phyloP scores from a whole-genome alignment of 2,113 vertebrate species.

The Equus quagga region DNA sequence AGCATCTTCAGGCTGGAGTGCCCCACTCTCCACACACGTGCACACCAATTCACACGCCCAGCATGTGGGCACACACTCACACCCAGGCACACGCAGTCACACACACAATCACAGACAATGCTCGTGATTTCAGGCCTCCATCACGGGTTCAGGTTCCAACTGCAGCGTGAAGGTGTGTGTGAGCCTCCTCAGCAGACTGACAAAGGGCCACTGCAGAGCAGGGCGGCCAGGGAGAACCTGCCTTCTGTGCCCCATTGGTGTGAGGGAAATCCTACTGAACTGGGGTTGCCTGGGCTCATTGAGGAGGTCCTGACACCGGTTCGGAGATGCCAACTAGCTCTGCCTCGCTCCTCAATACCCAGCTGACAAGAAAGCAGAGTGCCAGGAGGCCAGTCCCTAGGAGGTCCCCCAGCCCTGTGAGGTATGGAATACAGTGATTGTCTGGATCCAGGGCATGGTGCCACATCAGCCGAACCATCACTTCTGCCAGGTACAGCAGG shows the following conservation, averaged over 20 bases:
- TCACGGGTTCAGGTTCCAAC: background rate
- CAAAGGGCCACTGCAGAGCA: background rate
- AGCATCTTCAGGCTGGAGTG: background rate
- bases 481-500: constrained; percentile 95
- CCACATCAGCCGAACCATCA: constrained; percentile 95
- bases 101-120: background rate
- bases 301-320: background rate
- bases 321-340: background rate
- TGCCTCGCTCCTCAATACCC: background rate
- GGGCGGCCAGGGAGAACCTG: background rate
- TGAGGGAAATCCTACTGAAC: background rate
- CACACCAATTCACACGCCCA: background rate
- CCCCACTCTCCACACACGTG: background rate
- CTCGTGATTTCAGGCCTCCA: background rate
- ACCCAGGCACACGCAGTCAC: background rate
- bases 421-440: constrained; percentile 98
- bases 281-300: background rate
- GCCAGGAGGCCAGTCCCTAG: constrained; percentile 96
- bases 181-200: background rate
- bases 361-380: constrained; percentile 90
- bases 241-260: background rate
- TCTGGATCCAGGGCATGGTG: constrained; percentile 94
- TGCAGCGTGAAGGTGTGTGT: background rate
- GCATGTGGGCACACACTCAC: too few species aligned
- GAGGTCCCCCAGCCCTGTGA: constrained; percentile 96